Base-by-base conservation (phyloP, 2,888 invertebrate species). In the Hirtodrosophila confusa region DNA sequence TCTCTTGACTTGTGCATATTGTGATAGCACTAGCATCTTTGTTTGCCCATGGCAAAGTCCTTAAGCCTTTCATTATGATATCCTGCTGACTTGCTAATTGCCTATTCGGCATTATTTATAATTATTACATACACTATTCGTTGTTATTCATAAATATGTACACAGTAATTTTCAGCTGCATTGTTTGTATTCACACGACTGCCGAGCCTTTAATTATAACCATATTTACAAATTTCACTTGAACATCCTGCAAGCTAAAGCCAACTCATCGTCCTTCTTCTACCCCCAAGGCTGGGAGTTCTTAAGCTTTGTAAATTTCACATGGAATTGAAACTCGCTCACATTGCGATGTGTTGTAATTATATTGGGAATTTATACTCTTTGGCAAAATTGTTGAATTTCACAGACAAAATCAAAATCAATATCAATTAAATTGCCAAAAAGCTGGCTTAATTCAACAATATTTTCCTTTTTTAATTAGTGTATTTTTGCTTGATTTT, bases 21-120 rank as follows among this genome's bases (percentile, higher is more conserved):
- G 9, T 31, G 44, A 29, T 24, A 29, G 11, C 27, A 11, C 11
- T 6, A 7, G 3, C 8, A 0, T 27, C 10, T 31, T 35, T 11
- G 33, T 23, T 43, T 11, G 29, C 36, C 9, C 8, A 29, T 27
- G 4, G 27, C 27, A 27, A 4, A 27, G 27, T 8, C 9, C 35
- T 1, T 37, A 49, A 65, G 37, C 41, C 43, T 27, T 64, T 65
- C 11, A 56, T 43, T 35, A 39, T 8, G 7, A 33, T 44, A 48
- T 48, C 39, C 5, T 27, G 33, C 6, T 5, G 12, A 45, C 29
- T 5, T 27, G 27, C 39, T 44, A 40, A 31, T 36, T 64, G 41
- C 10, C 31, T 47, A 27, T 45, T 53, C 17, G 37, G 11, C 17
- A 29, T 53, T 43, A 37, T 43, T 53, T 56, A 24, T 27, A 5